Evolutionary conservation across 2,113 vertebrate genomes (phyloP).

Genomic region (Fregetta grallaria): DNA sequence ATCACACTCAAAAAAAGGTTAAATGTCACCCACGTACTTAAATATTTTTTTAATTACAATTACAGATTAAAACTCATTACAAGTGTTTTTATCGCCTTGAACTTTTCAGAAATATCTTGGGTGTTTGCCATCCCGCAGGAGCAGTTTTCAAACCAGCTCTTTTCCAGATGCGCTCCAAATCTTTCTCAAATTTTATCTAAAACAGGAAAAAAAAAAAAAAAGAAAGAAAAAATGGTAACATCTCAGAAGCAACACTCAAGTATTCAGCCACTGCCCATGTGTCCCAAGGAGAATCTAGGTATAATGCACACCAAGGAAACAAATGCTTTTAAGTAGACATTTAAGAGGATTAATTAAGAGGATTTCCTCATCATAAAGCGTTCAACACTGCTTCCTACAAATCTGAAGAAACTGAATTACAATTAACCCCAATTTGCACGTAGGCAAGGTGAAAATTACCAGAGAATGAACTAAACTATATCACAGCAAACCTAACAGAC

Average conservation of each 20-base stretch:
- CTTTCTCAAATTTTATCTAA: conserved; percentile 85
- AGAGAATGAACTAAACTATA: neutral
- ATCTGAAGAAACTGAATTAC: neutral
- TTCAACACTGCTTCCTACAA: neutral
- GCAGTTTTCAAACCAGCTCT: conserved; percentile 85
- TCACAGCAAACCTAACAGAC: neutral
- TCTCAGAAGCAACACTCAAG: neutral
- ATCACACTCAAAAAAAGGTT: neutral
- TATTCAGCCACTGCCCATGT: neutral
- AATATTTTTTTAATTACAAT: conserved; percentile 38
- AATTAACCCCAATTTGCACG: neutral
- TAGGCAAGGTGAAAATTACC: neutral
- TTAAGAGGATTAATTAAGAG: too few species aligned
- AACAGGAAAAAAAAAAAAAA: neutral
- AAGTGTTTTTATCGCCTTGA: conserved; percentile 1
- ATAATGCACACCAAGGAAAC: neutral
- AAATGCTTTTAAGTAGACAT: neutral
- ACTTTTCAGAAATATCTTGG: conserved; percentile 85
- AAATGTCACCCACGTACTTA: neutral
- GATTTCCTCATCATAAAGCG: neutral
- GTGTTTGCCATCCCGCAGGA: conserved; percentile 84
- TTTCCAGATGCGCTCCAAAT: conserved; percentile 84
- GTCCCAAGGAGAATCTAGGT: neutral
- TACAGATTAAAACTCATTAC: neutral
- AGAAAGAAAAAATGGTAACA: neutral